Evolutionary conservation across 2,888 invertebrate genomes (phyloP).

Genomic region (Ochlodes sylvanus): DNA sequence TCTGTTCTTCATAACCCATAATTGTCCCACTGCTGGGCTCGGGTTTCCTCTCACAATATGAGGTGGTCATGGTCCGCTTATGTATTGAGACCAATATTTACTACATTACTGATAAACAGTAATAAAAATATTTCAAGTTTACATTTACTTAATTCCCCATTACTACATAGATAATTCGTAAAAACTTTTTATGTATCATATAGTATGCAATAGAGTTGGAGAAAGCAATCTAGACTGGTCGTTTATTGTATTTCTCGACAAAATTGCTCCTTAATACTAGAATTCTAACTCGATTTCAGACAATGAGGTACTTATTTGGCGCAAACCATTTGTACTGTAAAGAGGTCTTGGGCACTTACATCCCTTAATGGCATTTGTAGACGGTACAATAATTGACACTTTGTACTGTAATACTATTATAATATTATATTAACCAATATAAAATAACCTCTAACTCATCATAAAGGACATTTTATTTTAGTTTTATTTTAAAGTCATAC

Average conservation of each 20-base stretch:
- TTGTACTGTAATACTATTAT: neutral
- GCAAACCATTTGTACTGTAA: neutral
- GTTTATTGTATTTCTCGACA: conserved; percentile 3
- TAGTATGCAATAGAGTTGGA: neutral
- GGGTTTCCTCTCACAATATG: no score
- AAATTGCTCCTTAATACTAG: conserved; percentile 12
- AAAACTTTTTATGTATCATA: neutral
- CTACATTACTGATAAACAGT: no score
- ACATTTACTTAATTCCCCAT: no score
- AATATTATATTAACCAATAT: no score
- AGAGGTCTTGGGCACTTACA: conserved; percentile 2
- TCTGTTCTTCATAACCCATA: no score
- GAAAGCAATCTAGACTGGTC: conserved; percentile 5
- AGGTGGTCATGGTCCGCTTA: no score
- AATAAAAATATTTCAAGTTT: no score
- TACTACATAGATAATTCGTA: neutral
- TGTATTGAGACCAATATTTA: no score
- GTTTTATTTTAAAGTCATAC: no score
- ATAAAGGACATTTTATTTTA: no score
- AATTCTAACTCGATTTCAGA: conserved; percentile 11
- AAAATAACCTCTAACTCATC: no score
- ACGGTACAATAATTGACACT: neutral
- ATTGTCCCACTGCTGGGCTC: no score
- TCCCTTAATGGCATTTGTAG: conserved; percentile 1
- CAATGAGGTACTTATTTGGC: conserved; percentile 7